Evolutionary conservation across 2,113 vertebrate species (phyloP).

Genomic region (Odobenus rosmarus): DNA sequence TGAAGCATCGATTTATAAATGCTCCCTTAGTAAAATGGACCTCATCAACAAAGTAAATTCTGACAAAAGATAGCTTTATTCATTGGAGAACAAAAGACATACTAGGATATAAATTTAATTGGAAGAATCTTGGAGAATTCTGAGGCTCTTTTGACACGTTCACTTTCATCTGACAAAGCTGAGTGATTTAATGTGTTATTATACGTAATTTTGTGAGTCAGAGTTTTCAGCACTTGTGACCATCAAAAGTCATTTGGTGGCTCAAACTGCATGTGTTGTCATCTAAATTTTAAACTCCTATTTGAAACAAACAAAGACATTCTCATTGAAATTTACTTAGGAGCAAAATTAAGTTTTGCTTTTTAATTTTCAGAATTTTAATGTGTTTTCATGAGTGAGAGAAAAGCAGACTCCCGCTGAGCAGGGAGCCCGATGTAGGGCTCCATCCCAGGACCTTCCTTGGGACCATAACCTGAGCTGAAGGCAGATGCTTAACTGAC

Average conservation of each 20-base stretch:
- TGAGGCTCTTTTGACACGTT: neutral
- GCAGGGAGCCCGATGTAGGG: neutral
- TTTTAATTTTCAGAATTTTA: conserved; percentile 30
- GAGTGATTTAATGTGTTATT: neutral
- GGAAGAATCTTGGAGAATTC: conserved; percentile 27
- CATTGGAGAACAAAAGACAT: neutral
- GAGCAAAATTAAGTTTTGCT: neutral
- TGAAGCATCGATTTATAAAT: neutral
- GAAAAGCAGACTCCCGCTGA: neutral
- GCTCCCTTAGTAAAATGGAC: neutral
- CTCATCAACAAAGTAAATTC: neutral
- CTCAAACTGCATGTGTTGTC: neutral
- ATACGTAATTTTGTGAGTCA: neutral
- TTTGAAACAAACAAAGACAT: neutral
- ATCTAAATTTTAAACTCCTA: conserved; percentile 21
- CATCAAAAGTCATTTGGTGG: conserved; percentile 27
- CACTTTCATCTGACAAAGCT: conserved; percentile 15
- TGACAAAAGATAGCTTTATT: conserved; percentile 12
- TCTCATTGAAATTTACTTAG: conserved; percentile 7
- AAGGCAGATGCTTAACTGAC: neutral
- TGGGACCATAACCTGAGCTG: neutral
- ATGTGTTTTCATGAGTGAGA: neutral
- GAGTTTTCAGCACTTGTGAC: neutral
- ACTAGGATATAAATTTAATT: neutral
- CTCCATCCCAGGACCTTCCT: neutral